phyloP scores from a whole-genome alignment of 2,797 vertebrate genomes.

The Sphenodon punctatus region DNA sequence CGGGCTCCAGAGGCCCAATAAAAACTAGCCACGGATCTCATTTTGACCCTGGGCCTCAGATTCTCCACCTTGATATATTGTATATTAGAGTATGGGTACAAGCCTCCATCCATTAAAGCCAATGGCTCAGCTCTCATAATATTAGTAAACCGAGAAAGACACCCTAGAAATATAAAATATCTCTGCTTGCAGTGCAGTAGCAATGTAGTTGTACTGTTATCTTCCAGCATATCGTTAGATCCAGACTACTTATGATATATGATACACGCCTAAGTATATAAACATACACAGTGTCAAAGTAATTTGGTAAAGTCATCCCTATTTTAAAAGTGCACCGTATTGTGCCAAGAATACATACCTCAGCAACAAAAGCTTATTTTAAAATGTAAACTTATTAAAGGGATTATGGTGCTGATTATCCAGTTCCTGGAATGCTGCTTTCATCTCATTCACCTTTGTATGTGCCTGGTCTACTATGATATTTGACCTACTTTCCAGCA shows the following conservation, averaged over 20 bases:
- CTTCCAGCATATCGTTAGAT: neutral
- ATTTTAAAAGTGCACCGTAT: neutral
- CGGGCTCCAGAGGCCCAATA: too few relatives aligned
- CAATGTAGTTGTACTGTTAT: too few relatives aligned
- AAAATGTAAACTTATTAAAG: neutral
- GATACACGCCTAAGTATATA: neutral
- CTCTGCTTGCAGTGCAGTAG: neutral
- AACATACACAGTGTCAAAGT: neutral
- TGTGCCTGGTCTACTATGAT: neutral
- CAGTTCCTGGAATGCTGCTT: neutral
- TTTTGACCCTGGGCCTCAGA: too few relatives aligned
- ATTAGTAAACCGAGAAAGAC: neutral
- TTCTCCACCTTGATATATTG: neutral
- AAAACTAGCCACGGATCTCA: too few relatives aligned
- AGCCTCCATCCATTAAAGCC: too few relatives aligned
- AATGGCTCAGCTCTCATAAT: too few relatives aligned
- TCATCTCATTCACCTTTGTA: neutral
- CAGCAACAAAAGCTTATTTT: neutral
- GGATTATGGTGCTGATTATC: neutral
- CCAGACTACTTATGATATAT: neutral
- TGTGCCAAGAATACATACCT: neutral
- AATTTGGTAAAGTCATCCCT: neutral
- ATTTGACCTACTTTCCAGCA: neutral
- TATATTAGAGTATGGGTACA: neutral
- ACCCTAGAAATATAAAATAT: neutral